Evolutionary conservation across 2,113 vertebrate species (phyloP).

Genomic region (Prinia subflava): DNA sequence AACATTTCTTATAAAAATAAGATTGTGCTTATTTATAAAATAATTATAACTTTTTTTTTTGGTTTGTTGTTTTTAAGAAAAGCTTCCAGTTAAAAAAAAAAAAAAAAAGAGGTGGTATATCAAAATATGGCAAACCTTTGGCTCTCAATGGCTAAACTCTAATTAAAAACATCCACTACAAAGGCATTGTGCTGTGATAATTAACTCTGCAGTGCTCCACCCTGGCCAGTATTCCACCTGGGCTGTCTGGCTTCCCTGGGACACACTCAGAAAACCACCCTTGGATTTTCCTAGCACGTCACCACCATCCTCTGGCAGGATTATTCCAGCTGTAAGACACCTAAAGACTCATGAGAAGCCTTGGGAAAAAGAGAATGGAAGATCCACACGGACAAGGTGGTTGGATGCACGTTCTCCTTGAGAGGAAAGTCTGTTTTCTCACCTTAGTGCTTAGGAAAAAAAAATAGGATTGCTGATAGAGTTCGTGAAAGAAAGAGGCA

Average conservation of each 20-base stretch:
- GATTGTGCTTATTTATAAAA: constrained; percentile 75
- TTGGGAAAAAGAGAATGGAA: not conserved
- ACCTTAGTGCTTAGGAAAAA: not conserved
- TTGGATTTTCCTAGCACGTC: not conserved
- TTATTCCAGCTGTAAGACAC: not conserved
- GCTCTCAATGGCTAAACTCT: constrained; percentile 59
- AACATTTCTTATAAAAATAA: constrained; percentile 76
- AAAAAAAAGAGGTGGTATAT: constrained; percentile 30
- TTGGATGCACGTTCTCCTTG: not conserved
- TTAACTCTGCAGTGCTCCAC: not conserved
- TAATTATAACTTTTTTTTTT: constrained; percentile 7
- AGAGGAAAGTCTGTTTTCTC: not conserved
- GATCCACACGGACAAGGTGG: not conserved
- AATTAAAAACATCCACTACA: constrained; percentile 51
- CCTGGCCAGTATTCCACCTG: not conserved
- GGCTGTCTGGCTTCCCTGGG: not conserved
- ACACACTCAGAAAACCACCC: not conserved
- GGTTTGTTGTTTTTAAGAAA: constrained; percentile 58
- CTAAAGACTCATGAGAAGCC: not conserved
- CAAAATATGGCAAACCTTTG: constrained; percentile 76
- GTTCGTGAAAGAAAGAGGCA: not conserved
- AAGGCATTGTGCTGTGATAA: constrained; percentile 65
- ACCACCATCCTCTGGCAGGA: not conserved
- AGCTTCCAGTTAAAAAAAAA: constrained; percentile 13
- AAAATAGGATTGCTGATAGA: not conserved